A percentile compares a stretch with the other conserved stretches of the same genome.
phyloP scores from a whole-genome alignment of 2,113 vertebrate genomes.

The Upupa epops region DNA sequence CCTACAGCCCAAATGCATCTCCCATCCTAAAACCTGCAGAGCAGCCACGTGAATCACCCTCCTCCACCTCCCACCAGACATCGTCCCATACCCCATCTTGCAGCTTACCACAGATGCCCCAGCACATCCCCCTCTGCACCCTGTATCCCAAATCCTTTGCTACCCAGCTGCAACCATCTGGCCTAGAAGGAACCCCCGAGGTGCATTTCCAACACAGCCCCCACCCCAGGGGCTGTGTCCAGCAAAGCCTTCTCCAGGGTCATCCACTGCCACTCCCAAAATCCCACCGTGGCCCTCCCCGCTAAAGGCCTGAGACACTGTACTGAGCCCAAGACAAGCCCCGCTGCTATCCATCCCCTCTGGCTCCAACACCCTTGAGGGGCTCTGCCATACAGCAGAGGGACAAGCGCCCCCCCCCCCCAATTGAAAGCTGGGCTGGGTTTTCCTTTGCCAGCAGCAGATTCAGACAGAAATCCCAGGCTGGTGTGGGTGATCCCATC shows the following conservation, averaged over 20 bases:
- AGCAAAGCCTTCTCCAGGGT: background rate
- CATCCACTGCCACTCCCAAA: background rate
- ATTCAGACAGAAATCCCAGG: background rate
- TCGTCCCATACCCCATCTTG: background rate
- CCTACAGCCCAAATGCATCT: background rate
- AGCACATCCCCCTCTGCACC: background rate
- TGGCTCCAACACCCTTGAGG: background rate
- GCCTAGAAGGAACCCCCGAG: background rate
- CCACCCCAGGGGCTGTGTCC: background rate
- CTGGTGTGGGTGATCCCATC: background rate
- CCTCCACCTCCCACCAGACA: background rate
- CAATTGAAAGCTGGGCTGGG: background rate
- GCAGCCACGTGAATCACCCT: background rate
- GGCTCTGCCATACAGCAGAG: background rate
- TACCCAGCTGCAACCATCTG: background rate
- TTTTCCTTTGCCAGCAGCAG: background rate
- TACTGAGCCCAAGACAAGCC: background rate
- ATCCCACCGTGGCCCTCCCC: too few relatives aligned
- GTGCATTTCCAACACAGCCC: background rate
- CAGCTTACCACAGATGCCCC: background rate
- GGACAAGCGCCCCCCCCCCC: background rate
- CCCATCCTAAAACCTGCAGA: background rate
- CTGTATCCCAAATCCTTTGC: background rate
- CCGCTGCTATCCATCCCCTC: background rate
- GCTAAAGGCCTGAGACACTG: background rate